Evolutionary conservation across 2,888 invertebrate genomes (phyloP).

Genomic region (Strigamia maritima): DNA sequence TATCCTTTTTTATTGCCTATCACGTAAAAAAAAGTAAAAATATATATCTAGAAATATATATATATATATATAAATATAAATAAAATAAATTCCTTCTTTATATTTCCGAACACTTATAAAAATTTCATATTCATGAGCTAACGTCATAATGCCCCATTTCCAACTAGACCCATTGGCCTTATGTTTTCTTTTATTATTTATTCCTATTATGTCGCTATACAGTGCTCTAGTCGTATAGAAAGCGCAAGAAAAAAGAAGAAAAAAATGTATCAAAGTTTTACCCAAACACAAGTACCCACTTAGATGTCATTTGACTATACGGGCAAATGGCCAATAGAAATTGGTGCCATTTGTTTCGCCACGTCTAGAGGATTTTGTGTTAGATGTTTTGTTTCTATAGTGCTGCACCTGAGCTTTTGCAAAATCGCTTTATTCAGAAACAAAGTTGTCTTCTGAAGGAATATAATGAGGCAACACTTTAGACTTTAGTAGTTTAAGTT

Average conservation of each 20-base stretch:
- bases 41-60: not conserved
- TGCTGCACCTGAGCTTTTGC: not conserved
- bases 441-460: no score
- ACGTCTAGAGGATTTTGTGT: no score
- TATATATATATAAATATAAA: not conserved
- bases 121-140: not conserved
- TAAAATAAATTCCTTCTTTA: not conserved
- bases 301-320: not conserved
- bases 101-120: not conserved
- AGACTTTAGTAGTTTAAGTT: no score
- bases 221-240: no score
- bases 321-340: not conserved
- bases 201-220: not conserved
- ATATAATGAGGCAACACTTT: no score
- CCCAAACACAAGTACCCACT: not conserved
- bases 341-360: not conserved
- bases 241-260: no score
- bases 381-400: no score
- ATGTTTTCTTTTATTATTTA: slow-evolving; percentile 4
- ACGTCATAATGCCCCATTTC: slow-evolving; percentile 4
- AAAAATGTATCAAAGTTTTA: not conserved
- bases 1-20: not conserved
- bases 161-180: not conserved
- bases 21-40: not conserved
- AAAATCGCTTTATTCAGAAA: not conserved